Percentiles rank a stretch among this genome's conserved stretches.
Conservation (phyloP, 2,797 vertebrate genomes). For the Rhinoraja longicauda region DNA sequence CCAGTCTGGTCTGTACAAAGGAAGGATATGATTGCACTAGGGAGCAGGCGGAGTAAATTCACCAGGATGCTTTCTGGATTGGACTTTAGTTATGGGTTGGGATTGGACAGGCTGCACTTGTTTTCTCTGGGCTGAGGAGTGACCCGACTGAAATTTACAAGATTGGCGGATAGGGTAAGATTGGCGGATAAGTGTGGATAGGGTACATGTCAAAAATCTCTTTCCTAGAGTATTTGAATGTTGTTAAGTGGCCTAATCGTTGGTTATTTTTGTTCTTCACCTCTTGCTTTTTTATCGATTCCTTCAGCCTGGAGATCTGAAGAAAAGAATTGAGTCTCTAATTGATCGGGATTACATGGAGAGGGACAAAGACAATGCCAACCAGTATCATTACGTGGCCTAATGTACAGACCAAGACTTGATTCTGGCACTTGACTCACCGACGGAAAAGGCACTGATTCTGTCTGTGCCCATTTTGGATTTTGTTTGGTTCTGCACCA, state of each 20-base stretch:
- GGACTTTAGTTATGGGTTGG: too few relatives aligned
- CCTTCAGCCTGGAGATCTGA: constrained; percentile 81
- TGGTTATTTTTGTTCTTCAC: not conserved
- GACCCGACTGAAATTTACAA: too few relatives aligned
- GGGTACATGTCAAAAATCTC: too few relatives aligned
- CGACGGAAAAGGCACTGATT: constrained; percentile 30
- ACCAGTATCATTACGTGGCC: constrained; percentile 93
- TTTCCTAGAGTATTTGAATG: not conserved
- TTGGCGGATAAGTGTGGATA: too few relatives aligned
- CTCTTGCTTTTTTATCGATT: not conserved
- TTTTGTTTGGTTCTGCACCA: constrained; percentile 36
- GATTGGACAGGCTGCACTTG: too few relatives aligned
- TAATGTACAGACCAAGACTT: constrained; percentile 52
- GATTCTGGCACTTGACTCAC: constrained; percentile 21
- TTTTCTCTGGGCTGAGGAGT: too few relatives aligned
- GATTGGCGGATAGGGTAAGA: too few relatives aligned
- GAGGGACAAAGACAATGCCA: constrained; percentile 85
- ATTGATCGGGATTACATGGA: constrained; percentile 98
- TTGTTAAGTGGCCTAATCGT: not conserved
- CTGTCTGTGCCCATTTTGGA: constrained; percentile 40
- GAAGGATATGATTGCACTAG: too few relatives aligned
- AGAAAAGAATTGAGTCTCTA: constrained; percentile 91
- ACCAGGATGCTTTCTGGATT: too few relatives aligned
- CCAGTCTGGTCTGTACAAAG: too few relatives aligned
- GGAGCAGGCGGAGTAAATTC: too few relatives aligned